Evolutionary conservation across 2,888 invertebrate species (phyloP), one percentile per base, ranked within the genome.

Genomic region (Dasypogon diadema): DNA sequence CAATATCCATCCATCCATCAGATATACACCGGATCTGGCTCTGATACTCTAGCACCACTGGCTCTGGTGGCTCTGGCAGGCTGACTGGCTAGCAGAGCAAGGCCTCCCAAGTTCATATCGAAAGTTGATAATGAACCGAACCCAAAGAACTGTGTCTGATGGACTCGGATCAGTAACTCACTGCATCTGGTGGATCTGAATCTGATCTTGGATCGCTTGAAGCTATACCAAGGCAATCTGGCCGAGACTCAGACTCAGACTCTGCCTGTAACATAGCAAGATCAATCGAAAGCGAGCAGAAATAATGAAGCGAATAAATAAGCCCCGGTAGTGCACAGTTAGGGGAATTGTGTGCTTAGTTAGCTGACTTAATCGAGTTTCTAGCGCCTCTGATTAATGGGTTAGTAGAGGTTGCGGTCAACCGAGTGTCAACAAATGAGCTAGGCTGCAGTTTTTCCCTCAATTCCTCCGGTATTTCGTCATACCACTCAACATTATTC

Each of bases 341-440:
- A 63, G 63, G 22, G 8, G 26, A 24, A 65, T 65, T 46, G 60
- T 65, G 21, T 22, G 46, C 65, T 65, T 48, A 46, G 65, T 46
- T 65, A 65, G 26, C 24, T 46, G 65, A 24, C 48, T 24, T 65
- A 65, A 65, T 65, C 46, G 65, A n/a, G 16, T 42, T 65, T 48
- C 48, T 65, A 65, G 65, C 65, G 65, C 65, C 65, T 48, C 65
- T 46, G 65, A 65, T 65, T 65, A 65, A 65, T 46, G 46, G 24
- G 65, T 65, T 65, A 65, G 42, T 37, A 37, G 37, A 60, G 65
- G 48, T 65, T 65, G 65, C 48, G 65, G 65, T 65, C 65, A 48
- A 21, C 4, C 37, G 21, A 65, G 65, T 46, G 65, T 65, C 65
- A 42, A 42, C 65, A 6, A 37, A 60, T 60, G 34, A 18, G 48